Conservation (phyloP, 2,888 invertebrate genomes). For the Thumatha senex region DNA sequence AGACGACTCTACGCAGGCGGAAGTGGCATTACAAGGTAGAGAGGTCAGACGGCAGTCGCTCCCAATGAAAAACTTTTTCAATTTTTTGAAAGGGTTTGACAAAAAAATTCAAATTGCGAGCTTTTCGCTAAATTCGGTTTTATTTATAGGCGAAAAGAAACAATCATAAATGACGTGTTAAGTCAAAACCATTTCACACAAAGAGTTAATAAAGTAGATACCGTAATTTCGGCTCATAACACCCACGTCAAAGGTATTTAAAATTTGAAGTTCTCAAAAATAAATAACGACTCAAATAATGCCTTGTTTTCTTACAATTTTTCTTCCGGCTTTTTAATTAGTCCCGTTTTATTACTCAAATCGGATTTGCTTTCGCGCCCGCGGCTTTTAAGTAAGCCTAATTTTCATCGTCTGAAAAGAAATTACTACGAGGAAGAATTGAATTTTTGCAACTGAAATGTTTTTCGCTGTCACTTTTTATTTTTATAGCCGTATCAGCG, state of each 20-base stretch:
- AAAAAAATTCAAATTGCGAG: no score
- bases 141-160: no score
- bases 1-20: no score
- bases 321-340: slow-evolving; percentile 68
- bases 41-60: no score
- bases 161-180: no score
- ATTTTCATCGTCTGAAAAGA: slow-evolving; percentile 44
- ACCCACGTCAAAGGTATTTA: slow-evolving; percentile 27
- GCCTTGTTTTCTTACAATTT: slow-evolving; percentile 58
- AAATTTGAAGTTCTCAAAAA: slow-evolving; percentile 35
- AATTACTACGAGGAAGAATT: slow-evolving; percentile 43
- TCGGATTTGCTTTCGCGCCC: slow-evolving; percentile 71
- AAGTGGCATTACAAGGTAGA: no score
- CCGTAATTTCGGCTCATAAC: slow-evolving; percentile 25
- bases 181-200: no score
- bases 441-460: slow-evolving; percentile 38
- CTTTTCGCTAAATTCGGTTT: no score
- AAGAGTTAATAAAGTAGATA: neutral
- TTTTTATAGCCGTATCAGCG: slow-evolving; percentile 2
- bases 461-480: slow-evolving; percentile 40
- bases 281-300: slow-evolving; percentile 49
- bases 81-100: no score
- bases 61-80: no score
- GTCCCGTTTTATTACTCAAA: slow-evolving; percentile 72
- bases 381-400: slow-evolving; percentile 62